phyloP scores from a whole-genome alignment of 2,113 vertebrate genomes.

The Barbus barbus region DNA sequence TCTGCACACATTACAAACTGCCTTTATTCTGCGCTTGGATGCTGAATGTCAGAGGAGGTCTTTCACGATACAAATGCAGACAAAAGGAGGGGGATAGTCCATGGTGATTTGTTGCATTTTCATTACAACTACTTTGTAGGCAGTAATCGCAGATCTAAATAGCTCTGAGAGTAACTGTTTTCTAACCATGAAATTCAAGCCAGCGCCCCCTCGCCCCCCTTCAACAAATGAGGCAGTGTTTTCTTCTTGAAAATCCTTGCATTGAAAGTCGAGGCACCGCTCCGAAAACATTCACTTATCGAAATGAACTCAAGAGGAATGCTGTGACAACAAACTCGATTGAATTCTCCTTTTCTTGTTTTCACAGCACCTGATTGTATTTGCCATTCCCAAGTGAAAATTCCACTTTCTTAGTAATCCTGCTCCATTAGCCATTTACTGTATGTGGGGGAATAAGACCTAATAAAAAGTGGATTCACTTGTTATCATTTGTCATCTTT shows the following conservation, averaged over 20 bases:
- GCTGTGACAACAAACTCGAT: slow-evolving; percentile 52
- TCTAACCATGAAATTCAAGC: slow-evolving; percentile 71
- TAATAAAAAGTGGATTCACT: slow-evolving; percentile 17
- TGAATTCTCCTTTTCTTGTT: slow-evolving; percentile 38
- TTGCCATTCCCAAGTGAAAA: slow-evolving; percentile 29
- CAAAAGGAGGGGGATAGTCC: slow-evolving; percentile 57
- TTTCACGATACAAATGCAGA: slow-evolving; percentile 61
- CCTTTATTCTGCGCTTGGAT: slow-evolving; percentile 72
- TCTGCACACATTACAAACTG: slow-evolving; percentile 79
- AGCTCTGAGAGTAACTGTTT: slow-evolving; percentile 70
- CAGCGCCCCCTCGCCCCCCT: slow-evolving; percentile 23
- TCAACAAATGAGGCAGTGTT: slow-evolving; percentile 64
- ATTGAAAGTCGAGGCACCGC: slow-evolving; percentile 63
- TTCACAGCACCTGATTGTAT: slow-evolving; percentile 41
- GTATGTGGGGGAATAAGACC: slow-evolving; percentile 33
- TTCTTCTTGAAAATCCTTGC: slow-evolving; percentile 66
- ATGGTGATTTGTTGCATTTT: slow-evolving; percentile 78
- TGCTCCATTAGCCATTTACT: neutral
- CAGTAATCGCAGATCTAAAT: slow-evolving; percentile 76
- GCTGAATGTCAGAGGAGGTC: slow-evolving; percentile 76
- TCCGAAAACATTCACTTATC: slow-evolving; percentile 65
- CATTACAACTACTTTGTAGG: slow-evolving; percentile 67
- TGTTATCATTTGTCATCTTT: neutral
- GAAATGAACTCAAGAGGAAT: slow-evolving; percentile 60
- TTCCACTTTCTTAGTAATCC: slow-evolving; percentile 43